These are phyloP conservation scores for Zaprionus tsacasi DNA, from an alignment of 1,140 invertebrate species.

Conservation along the genomic window DNA sequence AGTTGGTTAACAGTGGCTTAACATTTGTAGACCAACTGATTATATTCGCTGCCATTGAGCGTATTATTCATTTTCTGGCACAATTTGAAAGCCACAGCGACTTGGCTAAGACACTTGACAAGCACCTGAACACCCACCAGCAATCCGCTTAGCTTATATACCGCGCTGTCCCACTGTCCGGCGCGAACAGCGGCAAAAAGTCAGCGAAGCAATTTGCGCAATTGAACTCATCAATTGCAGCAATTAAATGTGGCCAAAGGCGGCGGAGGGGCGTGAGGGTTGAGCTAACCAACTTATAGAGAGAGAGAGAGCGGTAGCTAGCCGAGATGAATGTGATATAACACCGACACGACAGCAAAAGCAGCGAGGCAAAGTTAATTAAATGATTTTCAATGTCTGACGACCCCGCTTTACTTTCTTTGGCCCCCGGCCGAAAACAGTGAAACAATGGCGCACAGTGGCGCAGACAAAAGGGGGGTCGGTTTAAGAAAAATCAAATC, in stretches of 20 bases:
- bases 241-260: slow-evolving; percentile 76
- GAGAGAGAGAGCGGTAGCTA: slow-evolving; percentile 38
- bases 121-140: slow-evolving; percentile 45
- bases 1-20: slow-evolving; percentile 5
- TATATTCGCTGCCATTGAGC: neutral
- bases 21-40: neutral
- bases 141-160: slow-evolving; percentile 3
- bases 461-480: neutral
- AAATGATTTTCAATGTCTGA: slow-evolving; percentile 74
- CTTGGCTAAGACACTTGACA: slow-evolving; percentile 7
- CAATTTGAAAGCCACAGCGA: slow-evolving; percentile 17
- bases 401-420: slow-evolving; percentile 65
- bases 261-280: neutral
- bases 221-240: slow-evolving; percentile 81
- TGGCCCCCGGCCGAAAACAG: slow-evolving; percentile 38
- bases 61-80: slow-evolving; percentile 7
- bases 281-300: slow-evolving; percentile 58
- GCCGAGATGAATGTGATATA: slow-evolving; percentile 66
- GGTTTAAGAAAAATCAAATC: slow-evolving; percentile 37
- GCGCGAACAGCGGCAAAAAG: slow-evolving; percentile 50
- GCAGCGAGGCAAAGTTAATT: slow-evolving; percentile 63
- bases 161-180: slow-evolving; percentile 6
- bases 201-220: slow-evolving; percentile 75
- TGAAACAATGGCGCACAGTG: slow-evolving; percentile 19
- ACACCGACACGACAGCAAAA: slow-evolving; percentile 37